A percentile compares a stretch with the other conserved stretches of the same genome.
Evolutionary conservation across 2,797 vertebrate species (phyloP).

Genomic region (Chelmon rostratus): DNA sequence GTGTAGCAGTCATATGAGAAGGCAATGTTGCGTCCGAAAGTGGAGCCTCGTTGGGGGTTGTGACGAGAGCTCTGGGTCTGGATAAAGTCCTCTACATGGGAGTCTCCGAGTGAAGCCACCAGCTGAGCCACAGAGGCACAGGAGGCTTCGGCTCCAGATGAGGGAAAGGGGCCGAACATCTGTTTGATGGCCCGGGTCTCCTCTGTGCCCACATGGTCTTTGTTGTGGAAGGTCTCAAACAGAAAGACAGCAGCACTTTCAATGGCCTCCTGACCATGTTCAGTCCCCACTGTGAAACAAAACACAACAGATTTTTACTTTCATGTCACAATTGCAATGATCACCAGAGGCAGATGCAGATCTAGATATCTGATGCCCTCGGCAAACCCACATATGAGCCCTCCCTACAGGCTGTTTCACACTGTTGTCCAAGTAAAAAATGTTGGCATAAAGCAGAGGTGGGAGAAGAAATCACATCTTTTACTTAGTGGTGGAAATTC

Average conservation of each 20-base stretch:
- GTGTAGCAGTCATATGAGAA: conserved; percentile 95
- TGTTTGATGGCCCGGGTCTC: conserved; percentile 94
- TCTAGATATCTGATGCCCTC: background rate
- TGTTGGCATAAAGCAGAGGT: background rate
- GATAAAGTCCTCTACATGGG: conserved; percentile 87
- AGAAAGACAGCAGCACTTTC: conserved; percentile 95
- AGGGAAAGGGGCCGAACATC: conserved; percentile 96
- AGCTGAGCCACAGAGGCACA: conserved; percentile 87
- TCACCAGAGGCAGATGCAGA: conserved; percentile 1
- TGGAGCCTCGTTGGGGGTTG: conserved; percentile 57
- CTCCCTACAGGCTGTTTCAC: background rate
- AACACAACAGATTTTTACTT: conserved; percentile 16
- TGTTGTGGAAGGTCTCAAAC: conserved; percentile 93
- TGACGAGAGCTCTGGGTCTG: conserved; percentile 81
- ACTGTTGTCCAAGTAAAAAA: background rate
- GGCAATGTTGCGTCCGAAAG: conserved; percentile 91
- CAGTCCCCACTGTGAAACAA: conserved; percentile 88
- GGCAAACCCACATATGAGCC: background rate
- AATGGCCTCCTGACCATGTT: conserved; percentile 91
- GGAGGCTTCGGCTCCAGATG: conserved; percentile 89
- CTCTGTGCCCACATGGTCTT: conserved; percentile 90
- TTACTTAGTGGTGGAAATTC: background rate
- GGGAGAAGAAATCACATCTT: background rate
- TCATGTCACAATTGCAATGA: background rate
- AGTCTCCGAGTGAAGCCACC: conserved; percentile 85